Base-by-base conservation (phyloP, 2,113 vertebrate genomes). In the Solenodon paradoxus region DNA sequence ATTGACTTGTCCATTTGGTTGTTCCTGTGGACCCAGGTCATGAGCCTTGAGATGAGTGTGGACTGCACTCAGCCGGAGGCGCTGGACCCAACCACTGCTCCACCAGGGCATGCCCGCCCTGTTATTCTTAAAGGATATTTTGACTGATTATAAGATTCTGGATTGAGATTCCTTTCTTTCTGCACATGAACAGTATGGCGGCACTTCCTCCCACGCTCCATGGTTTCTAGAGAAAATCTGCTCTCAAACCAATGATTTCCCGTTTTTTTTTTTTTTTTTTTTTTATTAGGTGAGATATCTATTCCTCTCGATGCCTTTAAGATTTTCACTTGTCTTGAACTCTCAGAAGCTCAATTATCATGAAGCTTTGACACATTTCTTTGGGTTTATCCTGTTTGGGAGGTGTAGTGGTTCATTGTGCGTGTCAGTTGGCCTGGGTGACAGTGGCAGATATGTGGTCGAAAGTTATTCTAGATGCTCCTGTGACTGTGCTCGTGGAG, bases 101-200 rank as follows among this genome's bases (percentile, higher is more conserved):
- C n/a, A n/a, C n/a, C n/a, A n/a, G n/a, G n/a, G n/a, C n/a, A n/a
- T n/a, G n/a, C n/a, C n/a, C n/a, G n/a, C 2, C 6, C 19, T 40
- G 32, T 32, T 35, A 3, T 30, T 66, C 45, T 16, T 26, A 38
- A 49, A 59, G 26, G 7, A 9, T n/a, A 1, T 35, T 20, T 9
- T 61, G 2, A 7, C 15, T 42, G 89, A 35, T 17, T 47, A 7
- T 74, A 22, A 22, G 32, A 16, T 7, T 28, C 64, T 13, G 22
- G 13, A 28, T 72, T 26, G 72, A 40, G 3, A 1, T 20, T 45
- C 53, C 20, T 6, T 45, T 10, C 15, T n/a, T 45, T 42, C 17
- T 32, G 35, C 8, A 3, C 30, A 3, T 16, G 51, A 32, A 22
- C 16, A 32, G 35, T 2, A 16, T 1, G 0, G 40, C 3, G 26